Evolutionary conservation across 1,140 invertebrate genomes (phyloP).

Genomic region (Asbolus verrucosus): DNA sequence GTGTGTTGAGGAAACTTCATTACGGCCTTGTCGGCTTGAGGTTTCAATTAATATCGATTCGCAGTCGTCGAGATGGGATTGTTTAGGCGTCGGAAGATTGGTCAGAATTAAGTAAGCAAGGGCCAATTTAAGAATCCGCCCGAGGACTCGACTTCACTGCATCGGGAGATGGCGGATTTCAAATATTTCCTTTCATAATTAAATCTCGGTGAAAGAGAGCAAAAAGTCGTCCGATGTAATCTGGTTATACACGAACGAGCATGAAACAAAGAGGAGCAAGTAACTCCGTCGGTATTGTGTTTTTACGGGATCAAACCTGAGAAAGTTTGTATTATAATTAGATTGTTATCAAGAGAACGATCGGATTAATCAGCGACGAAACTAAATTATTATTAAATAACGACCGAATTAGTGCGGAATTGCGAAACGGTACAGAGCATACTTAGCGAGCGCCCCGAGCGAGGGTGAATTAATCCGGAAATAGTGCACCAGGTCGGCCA

Average conservation of each 20-base stretch:
- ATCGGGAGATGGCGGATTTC: not conserved
- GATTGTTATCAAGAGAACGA: constrained; percentile 14
- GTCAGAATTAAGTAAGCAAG: constrained; percentile 5
- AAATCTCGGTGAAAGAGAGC: not conserved
- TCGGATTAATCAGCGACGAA: not conserved
- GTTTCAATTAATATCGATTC: constrained; percentile 46
- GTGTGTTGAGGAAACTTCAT: constrained; percentile 37
- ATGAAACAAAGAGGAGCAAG: not conserved
- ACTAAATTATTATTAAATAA: constrained; percentile 12
- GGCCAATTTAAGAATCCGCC: not conserved
- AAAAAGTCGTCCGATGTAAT: not conserved
- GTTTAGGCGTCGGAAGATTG: constrained; percentile 12
- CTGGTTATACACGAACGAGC: not conserved
- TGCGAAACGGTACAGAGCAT: not conserved
- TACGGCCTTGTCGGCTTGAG: constrained; percentile 44
- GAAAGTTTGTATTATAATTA: constrained; percentile 9
- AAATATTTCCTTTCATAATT: constrained; percentile 1
- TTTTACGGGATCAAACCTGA: not conserved
- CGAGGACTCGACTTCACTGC: too few relatives aligned
- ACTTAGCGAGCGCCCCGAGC: not conserved
- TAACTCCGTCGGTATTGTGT: not conserved
- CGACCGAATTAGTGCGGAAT: constrained; percentile 4
- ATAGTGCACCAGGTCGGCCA: constrained; percentile 26
- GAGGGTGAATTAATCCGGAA: constrained; percentile 35
- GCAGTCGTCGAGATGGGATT: constrained; percentile 33